These are phyloP conservation scores for Coracopsis vasa DNA, from an alignment of 2,113 vertebrate species.

Conservation along the genomic window DNA sequence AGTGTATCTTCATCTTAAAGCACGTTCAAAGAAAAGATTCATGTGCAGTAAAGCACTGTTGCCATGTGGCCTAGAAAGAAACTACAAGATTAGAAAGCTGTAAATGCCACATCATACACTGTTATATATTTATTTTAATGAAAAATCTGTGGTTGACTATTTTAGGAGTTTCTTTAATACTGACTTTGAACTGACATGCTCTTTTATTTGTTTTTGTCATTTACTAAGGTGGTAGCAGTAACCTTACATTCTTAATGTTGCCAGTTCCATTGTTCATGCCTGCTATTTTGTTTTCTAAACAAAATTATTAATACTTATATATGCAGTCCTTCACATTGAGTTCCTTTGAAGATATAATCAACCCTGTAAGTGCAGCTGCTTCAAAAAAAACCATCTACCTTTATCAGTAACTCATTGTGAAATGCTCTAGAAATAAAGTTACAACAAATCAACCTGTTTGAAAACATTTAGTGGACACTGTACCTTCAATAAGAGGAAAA, in stretches of 20 bases:
- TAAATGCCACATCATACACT: neutral
- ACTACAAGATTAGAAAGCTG: neutral
- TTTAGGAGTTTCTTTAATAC: neutral
- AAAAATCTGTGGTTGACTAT: neutral
- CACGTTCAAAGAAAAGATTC: neutral
- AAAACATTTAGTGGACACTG: neutral
- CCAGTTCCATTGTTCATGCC: neutral
- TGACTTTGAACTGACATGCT: neutral
- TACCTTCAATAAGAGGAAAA: neutral
- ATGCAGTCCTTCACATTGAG: neutral
- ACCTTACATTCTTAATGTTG: neutral
- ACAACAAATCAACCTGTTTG: neutral
- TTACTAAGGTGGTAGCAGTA: neutral
- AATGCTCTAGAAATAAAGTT: neutral
- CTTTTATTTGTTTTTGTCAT: neutral
- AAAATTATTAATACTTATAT: neutral
- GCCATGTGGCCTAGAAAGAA: neutral
- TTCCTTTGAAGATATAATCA: neutral
- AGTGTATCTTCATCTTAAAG: neutral
- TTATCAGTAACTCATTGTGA: neutral
- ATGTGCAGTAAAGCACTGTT: neutral
- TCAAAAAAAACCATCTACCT: neutral
- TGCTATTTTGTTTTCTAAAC: conserved; percentile 16
- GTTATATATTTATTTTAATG: neutral
- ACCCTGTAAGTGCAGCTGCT: neutral